phyloP scores from a whole-genome alignment of 2,888 invertebrate genomes.

The Podabrus alpinus region DNA sequence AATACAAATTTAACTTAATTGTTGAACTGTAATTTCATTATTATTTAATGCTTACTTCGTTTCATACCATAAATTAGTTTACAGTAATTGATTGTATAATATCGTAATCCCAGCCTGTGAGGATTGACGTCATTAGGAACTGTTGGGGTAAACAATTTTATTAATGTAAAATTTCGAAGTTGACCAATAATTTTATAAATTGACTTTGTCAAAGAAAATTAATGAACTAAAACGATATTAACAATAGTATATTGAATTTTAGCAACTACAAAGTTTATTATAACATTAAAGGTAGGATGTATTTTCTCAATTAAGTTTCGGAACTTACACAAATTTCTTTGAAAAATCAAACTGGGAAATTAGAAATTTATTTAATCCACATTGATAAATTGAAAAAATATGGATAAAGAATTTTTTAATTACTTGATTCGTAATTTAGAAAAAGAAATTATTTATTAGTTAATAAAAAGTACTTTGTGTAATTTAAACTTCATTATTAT shows the following conservation, averaged over 20 bases:
- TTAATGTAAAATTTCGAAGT: neutral
- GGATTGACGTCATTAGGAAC: neutral
- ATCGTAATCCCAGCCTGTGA: neutral
- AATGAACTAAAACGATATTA: neutral
- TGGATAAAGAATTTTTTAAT: no score
- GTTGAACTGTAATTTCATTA: neutral
- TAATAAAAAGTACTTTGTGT: neutral
- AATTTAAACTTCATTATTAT: neutral
- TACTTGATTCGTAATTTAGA: neutral
- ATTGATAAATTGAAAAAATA: neutral
- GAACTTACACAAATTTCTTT: neutral
- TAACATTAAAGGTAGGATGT: neutral
- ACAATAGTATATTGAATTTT: neutral
- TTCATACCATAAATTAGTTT: neutral
- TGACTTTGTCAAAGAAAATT: neutral
- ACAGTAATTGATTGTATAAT: neutral
- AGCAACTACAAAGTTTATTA: neutral
- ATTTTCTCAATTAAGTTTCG: neutral
- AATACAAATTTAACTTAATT: neutral
- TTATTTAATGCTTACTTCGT: neutral
- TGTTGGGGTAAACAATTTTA: neutral
- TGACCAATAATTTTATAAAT: neutral
- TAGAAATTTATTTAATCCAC: no score
- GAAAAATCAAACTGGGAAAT: neutral
- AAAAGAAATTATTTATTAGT: no score